Evolutionary conservation across 2,888 invertebrate species (phyloP).

Genomic region (Chrysolina oricalcia): DNA sequence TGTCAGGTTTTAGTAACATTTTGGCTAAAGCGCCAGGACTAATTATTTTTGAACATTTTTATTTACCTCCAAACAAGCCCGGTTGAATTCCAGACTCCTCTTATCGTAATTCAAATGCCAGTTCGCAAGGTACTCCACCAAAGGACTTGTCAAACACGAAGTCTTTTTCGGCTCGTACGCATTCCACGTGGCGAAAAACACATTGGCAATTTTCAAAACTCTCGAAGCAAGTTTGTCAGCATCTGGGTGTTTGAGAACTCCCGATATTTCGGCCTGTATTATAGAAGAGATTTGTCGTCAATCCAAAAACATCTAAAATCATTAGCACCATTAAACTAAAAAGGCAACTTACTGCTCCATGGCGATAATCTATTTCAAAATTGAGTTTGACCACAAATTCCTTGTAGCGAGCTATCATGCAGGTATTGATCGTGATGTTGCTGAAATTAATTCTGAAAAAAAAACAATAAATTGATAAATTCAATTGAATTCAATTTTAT

Average conservation of each 20-base stretch:
- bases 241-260: slow-evolving; percentile 7
- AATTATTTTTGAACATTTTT: neutral
- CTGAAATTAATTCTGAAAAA: neutral
- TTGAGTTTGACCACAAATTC: neutral
- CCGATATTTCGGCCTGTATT: slow-evolving; percentile 1
- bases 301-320: neutral
- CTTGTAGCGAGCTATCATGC: neutral
- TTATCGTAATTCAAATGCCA: neutral
- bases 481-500: neutral
- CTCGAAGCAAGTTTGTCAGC: neutral
- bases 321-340: neutral
- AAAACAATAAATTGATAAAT: too few species aligned
- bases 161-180: neutral
- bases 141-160: slow-evolving; percentile 16
- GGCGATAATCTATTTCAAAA: neutral
- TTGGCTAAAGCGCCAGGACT: too few species aligned
- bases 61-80: slow-evolving; percentile 1
- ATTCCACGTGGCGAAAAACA: slow-evolving; percentile 18
- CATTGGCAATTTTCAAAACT: slow-evolving; percentile 3
- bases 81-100: neutral
- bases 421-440: slow-evolving; percentile 8
- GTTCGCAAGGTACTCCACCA: slow-evolving; percentile 1
- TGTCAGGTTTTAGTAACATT: too few species aligned
- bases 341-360: neutral
- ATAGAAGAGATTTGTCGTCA: neutral